phyloP scores from a whole-genome alignment of 2,113 vertebrate genomes.

The Atlantisia rogersi region DNA sequence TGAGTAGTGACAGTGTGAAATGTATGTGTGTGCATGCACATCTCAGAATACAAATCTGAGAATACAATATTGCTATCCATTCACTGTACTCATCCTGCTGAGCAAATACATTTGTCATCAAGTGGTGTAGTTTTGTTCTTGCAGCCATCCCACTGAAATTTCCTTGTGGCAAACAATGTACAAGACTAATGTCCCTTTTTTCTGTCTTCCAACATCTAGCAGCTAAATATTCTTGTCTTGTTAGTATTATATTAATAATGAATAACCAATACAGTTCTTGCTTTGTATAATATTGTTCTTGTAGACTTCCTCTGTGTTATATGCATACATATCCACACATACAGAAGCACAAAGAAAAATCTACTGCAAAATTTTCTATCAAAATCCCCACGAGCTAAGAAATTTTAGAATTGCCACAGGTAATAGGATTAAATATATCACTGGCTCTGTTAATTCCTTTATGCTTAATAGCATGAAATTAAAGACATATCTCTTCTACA shows the following conservation, averaged over 20 bases:
- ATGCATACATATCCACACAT: background rate
- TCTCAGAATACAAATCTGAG: background rate
- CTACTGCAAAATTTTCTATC: background rate
- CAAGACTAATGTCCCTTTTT: background rate
- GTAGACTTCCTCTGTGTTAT: background rate
- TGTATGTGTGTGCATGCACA: accelerated
- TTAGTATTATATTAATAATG: background rate
- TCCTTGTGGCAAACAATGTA: background rate
- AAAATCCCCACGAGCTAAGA: background rate
- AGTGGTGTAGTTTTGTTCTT: background rate
- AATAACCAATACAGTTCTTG: background rate
- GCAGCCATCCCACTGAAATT: background rate
- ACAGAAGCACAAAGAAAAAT: background rate
- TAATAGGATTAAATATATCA: constrained; percentile 9
- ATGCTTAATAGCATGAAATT: constrained; percentile 27
- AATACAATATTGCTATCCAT: background rate
- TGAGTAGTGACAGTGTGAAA: background rate
- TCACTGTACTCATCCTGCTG: background rate
- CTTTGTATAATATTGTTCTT: background rate
- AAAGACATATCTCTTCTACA: constrained; percentile 24
- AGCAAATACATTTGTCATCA: background rate
- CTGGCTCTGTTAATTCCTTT: constrained; percentile 19
- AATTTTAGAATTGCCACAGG: background rate
- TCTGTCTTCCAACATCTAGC: background rate
- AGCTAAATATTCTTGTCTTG: background rate